phyloP scores from a whole-genome alignment of 2,888 invertebrate species.

The Acrobasis consociella region DNA sequence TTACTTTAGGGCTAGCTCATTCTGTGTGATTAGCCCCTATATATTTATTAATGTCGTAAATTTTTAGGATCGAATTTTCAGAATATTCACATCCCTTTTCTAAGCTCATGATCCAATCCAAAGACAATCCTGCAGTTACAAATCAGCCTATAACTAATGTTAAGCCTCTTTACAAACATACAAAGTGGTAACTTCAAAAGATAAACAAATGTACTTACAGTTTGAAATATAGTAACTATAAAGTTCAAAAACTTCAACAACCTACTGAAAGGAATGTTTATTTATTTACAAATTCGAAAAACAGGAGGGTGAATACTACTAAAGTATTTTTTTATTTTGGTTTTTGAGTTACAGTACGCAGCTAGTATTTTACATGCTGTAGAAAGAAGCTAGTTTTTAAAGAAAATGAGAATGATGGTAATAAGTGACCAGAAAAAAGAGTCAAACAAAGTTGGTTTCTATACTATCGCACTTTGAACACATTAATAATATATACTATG shows the following conservation, averaged over 20 bases:
- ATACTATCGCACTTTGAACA: too few relatives aligned
- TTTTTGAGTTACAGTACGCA: slow-evolving; percentile 2
- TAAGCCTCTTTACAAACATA: slow-evolving; percentile 65
- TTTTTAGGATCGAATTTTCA: background rate
- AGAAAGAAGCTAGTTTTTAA: too few relatives aligned
- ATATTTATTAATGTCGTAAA: background rate
- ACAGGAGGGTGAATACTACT: slow-evolving; percentile 14
- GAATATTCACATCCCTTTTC: slow-evolving; percentile 23
- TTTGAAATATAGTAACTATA: slow-evolving; percentile 54
- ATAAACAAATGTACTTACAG: slow-evolving; percentile 53
- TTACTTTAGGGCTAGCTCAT: too few relatives aligned
- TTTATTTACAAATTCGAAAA: slow-evolving; percentile 56
- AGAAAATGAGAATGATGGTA: too few relatives aligned
- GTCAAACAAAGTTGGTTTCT: too few relatives aligned
- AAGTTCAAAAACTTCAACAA: slow-evolving; percentile 58
- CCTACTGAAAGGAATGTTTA: slow-evolving; percentile 71
- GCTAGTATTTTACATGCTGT: background rate
- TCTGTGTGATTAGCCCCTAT: too few relatives aligned
- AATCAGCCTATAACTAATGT: slow-evolving; percentile 48
- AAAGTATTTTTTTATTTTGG: background rate
- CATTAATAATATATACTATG: too few relatives aligned
- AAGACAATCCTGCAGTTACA: slow-evolving; percentile 27
- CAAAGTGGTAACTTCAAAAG: slow-evolving; percentile 65
- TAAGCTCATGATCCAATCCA: slow-evolving; percentile 27
- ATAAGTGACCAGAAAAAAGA: too few relatives aligned